Evolutionary conservation across 1,140 invertebrate genomes (phyloP).

Genomic region (Platyscapa corneri): DNA sequence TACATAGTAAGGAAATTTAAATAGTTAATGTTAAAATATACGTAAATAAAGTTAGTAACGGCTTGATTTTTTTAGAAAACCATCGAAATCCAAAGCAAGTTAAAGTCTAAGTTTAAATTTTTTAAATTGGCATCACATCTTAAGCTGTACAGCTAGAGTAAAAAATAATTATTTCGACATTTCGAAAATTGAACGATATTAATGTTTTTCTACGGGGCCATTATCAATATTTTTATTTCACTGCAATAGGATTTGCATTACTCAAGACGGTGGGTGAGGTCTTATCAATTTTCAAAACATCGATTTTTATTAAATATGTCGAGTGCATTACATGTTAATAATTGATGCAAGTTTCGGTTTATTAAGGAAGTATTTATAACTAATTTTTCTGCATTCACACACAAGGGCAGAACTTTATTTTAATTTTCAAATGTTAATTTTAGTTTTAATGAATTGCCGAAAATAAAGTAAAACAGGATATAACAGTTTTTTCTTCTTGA

Average conservation of each 20-base stretch:
- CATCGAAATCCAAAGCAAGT: conserved; percentile 3
- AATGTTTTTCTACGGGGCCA: background rate
- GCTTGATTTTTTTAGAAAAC: background rate
- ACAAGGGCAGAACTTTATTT: background rate
- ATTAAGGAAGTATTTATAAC: background rate
- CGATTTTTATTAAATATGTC: background rate
- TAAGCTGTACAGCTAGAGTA: conserved; percentile 50
- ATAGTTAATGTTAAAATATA: background rate
- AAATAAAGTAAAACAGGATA: background rate
- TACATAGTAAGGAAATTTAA: background rate
- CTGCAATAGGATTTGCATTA: background rate
- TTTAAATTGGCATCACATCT: background rate
- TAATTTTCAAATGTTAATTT: background rate
- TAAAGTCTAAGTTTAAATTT: background rate
- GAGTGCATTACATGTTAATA: background rate
- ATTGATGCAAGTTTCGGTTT: background rate
- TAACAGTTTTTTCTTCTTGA: background rate
- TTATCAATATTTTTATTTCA: background rate
- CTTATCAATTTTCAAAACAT: conserved; percentile 31
- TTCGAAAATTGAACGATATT: background rate
- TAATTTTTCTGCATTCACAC: conserved; percentile 25
- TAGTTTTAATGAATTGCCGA: background rate
- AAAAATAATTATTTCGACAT: conserved; percentile 38
- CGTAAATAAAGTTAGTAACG: conserved; percentile 11
- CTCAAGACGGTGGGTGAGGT: background rate